phyloP scores from a whole-genome alignment of 2,888 invertebrate species.

The Tethea ocularis region DNA sequence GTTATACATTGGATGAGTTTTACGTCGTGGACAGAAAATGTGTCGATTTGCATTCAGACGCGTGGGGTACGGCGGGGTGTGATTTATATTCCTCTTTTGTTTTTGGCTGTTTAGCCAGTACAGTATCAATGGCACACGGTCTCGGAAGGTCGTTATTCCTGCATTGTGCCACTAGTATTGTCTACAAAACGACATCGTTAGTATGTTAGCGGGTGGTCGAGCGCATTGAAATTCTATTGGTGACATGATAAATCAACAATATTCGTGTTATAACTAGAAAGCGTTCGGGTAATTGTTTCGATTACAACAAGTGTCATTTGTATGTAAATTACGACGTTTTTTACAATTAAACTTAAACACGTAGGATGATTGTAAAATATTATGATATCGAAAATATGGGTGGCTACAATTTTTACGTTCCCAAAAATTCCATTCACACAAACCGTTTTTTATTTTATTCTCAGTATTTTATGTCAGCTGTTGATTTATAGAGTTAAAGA shows the following conservation, averaged over 20 bases:
- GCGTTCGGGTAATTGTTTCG: constrained; percentile 64
- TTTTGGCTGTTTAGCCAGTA: constrained; percentile 78
- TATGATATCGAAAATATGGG: neutral
- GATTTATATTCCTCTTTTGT: constrained; percentile 82
- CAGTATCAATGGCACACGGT: constrained; percentile 71
- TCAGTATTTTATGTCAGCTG: constrained; percentile 61
- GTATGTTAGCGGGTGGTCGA: constrained; percentile 79
- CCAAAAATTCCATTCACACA: constrained; percentile 53
- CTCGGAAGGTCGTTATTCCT: constrained; percentile 78
- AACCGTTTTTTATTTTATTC: constrained; percentile 46
- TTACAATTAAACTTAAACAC: constrained; percentile 12
- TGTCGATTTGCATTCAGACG: constrained; percentile 55
- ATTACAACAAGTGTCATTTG: constrained; percentile 50
- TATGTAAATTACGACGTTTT: constrained; percentile 41
- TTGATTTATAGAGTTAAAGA: constrained; percentile 73
- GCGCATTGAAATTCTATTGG: constrained; percentile 78
- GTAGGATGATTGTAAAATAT: neutral
- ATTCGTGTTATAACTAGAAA: constrained; percentile 56
- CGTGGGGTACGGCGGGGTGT: constrained; percentile 63
- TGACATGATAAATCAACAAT: constrained; percentile 71
- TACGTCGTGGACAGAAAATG: constrained; percentile 28
- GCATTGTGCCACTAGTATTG: constrained; percentile 79
- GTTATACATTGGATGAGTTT: constrained; percentile 32
- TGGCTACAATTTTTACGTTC: constrained; percentile 3
- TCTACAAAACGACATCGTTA: constrained; percentile 79